Conservation (phyloP, 2,888 invertebrate species). For the Chymomyza procnemis region DNA sequence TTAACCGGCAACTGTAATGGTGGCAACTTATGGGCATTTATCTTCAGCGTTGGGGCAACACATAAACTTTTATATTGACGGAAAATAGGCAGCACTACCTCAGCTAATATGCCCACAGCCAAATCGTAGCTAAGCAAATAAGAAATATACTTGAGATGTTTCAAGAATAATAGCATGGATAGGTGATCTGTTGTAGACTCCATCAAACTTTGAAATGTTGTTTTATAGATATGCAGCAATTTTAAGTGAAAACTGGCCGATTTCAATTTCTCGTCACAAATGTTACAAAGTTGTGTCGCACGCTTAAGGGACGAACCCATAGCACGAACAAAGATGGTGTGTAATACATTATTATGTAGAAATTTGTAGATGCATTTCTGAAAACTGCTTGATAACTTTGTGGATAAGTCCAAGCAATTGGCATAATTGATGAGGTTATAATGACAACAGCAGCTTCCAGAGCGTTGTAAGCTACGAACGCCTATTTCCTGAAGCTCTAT, state of each 20-base stretch:
- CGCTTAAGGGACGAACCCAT: constrained; percentile 21
- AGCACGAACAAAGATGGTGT: constrained; percentile 63
- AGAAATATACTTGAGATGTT: constrained; percentile 76
- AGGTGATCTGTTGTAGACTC: constrained; percentile 27
- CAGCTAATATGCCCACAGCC: constrained; percentile 72
- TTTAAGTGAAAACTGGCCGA: constrained; percentile 70
- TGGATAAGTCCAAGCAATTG: constrained; percentile 61
- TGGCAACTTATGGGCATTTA: constrained; percentile 22
- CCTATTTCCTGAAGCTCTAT: constrained; percentile 66
- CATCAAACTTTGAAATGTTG: constrained; percentile 38
- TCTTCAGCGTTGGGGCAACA: constrained; percentile 1
- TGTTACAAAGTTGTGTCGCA: constrained; percentile 45
- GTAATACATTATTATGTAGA: constrained; percentile 69
- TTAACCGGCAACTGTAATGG: constrained; percentile 26
- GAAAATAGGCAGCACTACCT: constrained; percentile 76
- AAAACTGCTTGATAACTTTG: constrained; percentile 51
- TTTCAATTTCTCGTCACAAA: constrained; percentile 74
- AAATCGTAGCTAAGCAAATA: constrained; percentile 71
- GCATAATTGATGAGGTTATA: constrained; percentile 65
- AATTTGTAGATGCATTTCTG: constrained; percentile 75
- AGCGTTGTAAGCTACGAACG: constrained; percentile 67
- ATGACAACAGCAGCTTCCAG: constrained; percentile 77
- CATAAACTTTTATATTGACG: constrained; percentile 61
- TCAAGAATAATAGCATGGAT: constrained; percentile 66
- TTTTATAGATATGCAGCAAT: constrained; percentile 63